Evolutionary conservation across 2,888 invertebrate genomes (phyloP).

Genomic region (Pollenia griseotomentosa): DNA sequence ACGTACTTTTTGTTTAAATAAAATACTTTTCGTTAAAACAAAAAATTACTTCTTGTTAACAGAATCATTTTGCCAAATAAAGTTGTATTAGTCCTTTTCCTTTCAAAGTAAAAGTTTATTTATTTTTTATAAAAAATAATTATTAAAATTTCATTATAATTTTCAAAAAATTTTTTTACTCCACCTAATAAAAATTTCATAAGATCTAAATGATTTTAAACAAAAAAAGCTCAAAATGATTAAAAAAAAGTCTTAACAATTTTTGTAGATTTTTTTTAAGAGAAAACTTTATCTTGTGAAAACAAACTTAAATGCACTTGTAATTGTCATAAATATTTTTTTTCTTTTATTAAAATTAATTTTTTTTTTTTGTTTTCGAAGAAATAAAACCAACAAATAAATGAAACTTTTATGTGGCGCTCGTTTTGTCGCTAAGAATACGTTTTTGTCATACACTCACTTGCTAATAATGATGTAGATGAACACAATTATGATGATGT

Average conservation of each 20-base stretch:
- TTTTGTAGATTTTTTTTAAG: conserved; percentile 23
- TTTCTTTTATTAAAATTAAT: conserved; percentile 27
- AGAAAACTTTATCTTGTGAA: conserved; percentile 42
- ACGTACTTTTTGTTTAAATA: too few species aligned
- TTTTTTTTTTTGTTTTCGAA: not conserved
- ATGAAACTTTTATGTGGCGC: conserved; percentile 61
- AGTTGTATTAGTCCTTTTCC: too few species aligned
- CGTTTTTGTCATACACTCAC: not conserved
- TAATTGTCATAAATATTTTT: conserved; percentile 73
- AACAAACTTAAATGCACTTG: conserved; percentile 70
- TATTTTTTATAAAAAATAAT: too few species aligned
- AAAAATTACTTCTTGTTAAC: too few species aligned
- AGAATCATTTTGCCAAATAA: too few species aligned
- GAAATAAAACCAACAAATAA: conserved; percentile 27
- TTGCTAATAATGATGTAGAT: conserved; percentile 11
- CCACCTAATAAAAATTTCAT: not conserved
- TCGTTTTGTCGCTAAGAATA: conserved; percentile 46
- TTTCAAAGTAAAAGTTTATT: too few species aligned
- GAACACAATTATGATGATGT: not conserved
- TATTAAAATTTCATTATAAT: too few species aligned
- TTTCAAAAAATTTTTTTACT: too few species aligned
- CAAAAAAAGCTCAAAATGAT: conserved; percentile 53
- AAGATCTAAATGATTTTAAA: too few species aligned
- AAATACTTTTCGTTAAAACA: too few species aligned
- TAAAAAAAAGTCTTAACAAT: conserved; percentile 60